Percentiles rank a stretch among this genome's conserved stretches.
Conservation (phyloP, 1,140 invertebrate genomes). For the Bombus soroeensis region DNA sequence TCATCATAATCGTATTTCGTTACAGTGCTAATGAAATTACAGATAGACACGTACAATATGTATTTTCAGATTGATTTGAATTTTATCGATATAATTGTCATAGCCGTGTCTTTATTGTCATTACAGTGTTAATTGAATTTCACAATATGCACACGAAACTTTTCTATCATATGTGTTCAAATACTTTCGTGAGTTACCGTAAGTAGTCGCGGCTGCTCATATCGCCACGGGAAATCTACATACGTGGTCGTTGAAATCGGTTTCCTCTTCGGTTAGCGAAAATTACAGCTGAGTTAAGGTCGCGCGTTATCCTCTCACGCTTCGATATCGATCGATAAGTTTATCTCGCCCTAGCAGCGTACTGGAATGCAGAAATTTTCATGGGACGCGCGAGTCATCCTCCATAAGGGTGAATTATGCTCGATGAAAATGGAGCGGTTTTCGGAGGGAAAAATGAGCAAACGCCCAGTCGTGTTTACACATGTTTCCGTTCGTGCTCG, state of each 20-base stretch:
- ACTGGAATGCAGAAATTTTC: slow-evolving; percentile 21
- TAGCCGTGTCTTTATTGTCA: no score
- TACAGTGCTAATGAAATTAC: no score
- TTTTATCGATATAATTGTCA: no score
- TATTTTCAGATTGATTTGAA: no score
- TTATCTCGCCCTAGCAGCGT: slow-evolving; percentile 41
- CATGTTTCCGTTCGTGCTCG: slow-evolving; percentile 4
- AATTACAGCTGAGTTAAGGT: slow-evolving; percentile 41
- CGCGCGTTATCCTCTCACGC: slow-evolving; percentile 46
- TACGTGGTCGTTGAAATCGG: slow-evolving; percentile 44
- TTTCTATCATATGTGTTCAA: no score
- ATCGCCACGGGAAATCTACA: slow-evolving; percentile 62
- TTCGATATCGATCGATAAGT: slow-evolving; percentile 64
- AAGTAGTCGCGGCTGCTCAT: slow-evolving; percentile 65
- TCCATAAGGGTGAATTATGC: background rate
- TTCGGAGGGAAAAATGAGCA: slow-evolving; percentile 12
- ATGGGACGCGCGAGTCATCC: no score
- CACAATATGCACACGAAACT: no score
- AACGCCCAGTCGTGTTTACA: background rate
- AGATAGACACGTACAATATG: no score
- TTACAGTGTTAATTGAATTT: no score
- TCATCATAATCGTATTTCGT: no score
- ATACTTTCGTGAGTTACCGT: no score
- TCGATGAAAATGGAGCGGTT: slow-evolving; percentile 39
- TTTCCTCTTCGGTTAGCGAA: slow-evolving; percentile 47